Evolutionary conservation across 2,113 vertebrate genomes (phyloP), one percentile per base, ranked within the genome.

Genomic region (Tetrax tetrax): DNA sequence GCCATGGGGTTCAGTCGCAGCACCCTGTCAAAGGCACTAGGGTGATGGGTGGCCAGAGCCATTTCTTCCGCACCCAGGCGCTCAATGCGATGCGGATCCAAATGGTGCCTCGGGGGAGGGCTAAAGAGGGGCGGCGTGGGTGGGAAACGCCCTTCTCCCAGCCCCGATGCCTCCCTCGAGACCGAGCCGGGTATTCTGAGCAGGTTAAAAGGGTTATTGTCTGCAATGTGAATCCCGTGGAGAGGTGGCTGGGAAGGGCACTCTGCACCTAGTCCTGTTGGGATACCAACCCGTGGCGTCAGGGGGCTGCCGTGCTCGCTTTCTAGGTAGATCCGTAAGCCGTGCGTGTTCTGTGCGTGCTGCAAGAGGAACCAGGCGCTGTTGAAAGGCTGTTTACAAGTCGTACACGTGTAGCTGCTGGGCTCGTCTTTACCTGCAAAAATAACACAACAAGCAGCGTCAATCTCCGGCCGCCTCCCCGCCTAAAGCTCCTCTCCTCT

Each of bases 21-120:
- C 98, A 99, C 99, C 99, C 99, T 99, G 98, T 99, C 99, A 98
- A 99, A 99, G 99, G 99, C 99, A 99, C 99, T 99, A 98, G 99
- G 99, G 98, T 99, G 99, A 98, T 99, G 99, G 98, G 99, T 99
- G 98, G 99, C 99, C 98, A 99, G 98, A 98, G 99, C 99, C 99
- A 99, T 98, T 98, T 99, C 99, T 98, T 99, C 99, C 56, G 99
- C 99, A 98, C 99, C 99, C 98, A 99, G 98, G 97, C 99, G 99
- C 96, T 98, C 98, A 98, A 99, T 98, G 97, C 98, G 99, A 97
- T 99, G 99, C 87, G 98, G 98, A 97, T 99, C 99, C 98, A 99
- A 98, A 98, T 99, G 99, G 98, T 99, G 99, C 96, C 99, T 99
- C 47, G 99, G 99, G 96, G 99, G 99, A 85, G 99, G 99, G 96